Conservation (phyloP, 2,888 invertebrate genomes). For the Macaria notata region DNA sequence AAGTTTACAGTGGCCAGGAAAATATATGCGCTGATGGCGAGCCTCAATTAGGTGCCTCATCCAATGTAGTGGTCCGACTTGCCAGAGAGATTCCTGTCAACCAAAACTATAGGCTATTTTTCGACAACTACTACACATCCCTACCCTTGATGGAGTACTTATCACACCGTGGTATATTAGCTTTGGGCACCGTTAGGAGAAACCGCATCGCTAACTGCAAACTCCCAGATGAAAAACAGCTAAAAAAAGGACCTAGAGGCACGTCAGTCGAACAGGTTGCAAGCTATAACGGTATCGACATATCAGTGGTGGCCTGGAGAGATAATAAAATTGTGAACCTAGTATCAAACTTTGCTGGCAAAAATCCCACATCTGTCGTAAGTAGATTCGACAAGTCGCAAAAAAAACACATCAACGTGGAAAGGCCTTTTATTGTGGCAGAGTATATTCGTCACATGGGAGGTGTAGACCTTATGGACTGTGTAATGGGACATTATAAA, state of each 20-base stretch:
- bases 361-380: not conserved
- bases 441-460: slow-evolving; percentile 35
- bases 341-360: too few relatives aligned
- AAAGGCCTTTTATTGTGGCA: slow-evolving; percentile 28
- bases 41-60: not conserved
- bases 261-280: too few relatives aligned
- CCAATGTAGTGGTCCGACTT: not conserved
- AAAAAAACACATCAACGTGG: not conserved
- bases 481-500: slow-evolving; percentile 25
- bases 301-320: not conserved
- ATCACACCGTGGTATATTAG: not conserved
- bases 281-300: too few relatives aligned
- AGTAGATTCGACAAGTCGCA: not conserved
- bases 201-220: not conserved
- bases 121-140: slow-evolving; percentile 1
- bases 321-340: not conserved
- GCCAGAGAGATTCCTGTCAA: not conserved
- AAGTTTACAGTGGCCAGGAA: not conserved
- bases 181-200: not conserved
- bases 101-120: slow-evolving; percentile 1
- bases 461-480: slow-evolving; percentile 31
- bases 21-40: not conserved
- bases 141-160: not conserved
- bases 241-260: too few relatives aligned
- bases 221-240: too few relatives aligned